Base-by-base conservation (phyloP, 2,888 invertebrate genomes). In the Chaitophorus viminalis region DNA sequence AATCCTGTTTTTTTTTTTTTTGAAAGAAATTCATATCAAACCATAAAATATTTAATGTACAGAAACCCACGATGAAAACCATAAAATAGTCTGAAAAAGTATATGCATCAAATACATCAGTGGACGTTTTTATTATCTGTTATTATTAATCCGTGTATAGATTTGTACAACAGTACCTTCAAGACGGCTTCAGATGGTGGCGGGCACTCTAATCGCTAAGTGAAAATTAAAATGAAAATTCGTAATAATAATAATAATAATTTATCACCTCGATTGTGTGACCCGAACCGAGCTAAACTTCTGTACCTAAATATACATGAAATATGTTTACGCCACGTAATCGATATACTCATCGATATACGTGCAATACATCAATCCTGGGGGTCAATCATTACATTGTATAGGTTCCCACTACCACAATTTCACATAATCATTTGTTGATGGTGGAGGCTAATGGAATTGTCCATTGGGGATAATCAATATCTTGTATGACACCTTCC, bases 341-440 rank as follows among this genome's bases (percentile, higher is more conserved):
- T 81, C 65, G 39, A 81, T 81, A 65, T n/a, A 46, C 14, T 29
- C 29, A 29, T 29, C 68, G 39, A 65, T 81, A 65, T 81, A 81
- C 81, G 39, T 14, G 11, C n/a, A 65, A 29, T 21, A 79, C 68
- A 79, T 79, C 79, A 79, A 79, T 79, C 79, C 79, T 36, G 29
- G 14, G 39, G 65, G 81, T 68, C 65, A 81, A 25, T 14, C 52
- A 52, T 52, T 52, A 52, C 36, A 65, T n/a, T n/a, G n/a, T 65
- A 52, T 52, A 9, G 11, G 79, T 6, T 6, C 36, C 14, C 46
- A 46, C 14, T 14, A 46, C 46, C 46, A 46, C 39, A 39, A 81
- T 81, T 81, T 81, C 81, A 39, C 39, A 39, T 81, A 68, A 81
- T 68, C 36, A 68, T 81, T 81, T 65, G 39, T 39, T 29, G 81